Evolutionary conservation across 2,888 invertebrate species (phyloP).

Genomic region (Seira musarum): DNA sequence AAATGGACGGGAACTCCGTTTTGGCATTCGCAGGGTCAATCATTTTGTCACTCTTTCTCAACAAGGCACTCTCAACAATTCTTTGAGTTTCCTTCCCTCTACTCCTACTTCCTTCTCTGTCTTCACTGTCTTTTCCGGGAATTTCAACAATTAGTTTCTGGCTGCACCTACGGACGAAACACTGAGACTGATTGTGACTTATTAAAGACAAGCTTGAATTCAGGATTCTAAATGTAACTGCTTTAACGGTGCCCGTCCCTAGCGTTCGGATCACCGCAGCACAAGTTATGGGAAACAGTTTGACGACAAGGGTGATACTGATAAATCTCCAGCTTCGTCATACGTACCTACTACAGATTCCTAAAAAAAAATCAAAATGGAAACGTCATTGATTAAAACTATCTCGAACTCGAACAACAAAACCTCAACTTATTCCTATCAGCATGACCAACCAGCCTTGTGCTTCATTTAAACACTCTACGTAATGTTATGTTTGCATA

Average conservation of each 20-base stretch:
- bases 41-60: constrained; percentile 30
- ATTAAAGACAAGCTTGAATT: not conserved
- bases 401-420: not conserved
- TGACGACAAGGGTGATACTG: constrained; percentile 2
- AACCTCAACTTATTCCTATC: not conserved
- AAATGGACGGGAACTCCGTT: constrained; percentile 83
- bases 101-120: constrained; percentile 7
- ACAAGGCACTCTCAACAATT: constrained; percentile 20
- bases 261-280: constrained; percentile 48
- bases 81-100: not conserved
- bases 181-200: not conserved
- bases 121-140: not conserved
- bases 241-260: constrained; percentile 38
- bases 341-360: not conserved
- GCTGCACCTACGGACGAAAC: constrained; percentile 14
- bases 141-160: constrained; percentile 41
- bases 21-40: constrained; percentile 47
- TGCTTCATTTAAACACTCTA: not conserved
- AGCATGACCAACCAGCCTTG: not conserved
- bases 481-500: not conserved
- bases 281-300: constrained; percentile 37
- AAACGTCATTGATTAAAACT: not conserved
- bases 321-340: not conserved
- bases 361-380: not conserved
- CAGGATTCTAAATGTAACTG: not conserved